Evolutionary conservation across 1,140 invertebrate genomes (phyloP).

Genomic region (Lepidurus apus): DNA sequence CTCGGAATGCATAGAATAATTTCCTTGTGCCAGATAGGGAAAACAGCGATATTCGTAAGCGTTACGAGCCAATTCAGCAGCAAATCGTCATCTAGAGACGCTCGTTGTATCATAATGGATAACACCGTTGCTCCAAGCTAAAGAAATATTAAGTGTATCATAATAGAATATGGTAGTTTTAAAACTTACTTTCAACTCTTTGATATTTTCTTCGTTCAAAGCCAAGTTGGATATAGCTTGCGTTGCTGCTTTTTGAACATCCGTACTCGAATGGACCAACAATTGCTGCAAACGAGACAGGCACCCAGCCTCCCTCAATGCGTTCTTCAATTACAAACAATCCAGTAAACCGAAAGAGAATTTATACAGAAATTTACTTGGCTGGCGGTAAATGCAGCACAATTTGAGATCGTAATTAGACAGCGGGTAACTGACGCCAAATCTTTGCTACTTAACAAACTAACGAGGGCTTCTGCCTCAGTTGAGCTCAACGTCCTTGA

Average conservation of each 20-base stretch:
- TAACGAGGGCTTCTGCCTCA: slow-evolving; percentile 52
- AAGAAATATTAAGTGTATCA: background rate
- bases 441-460: slow-evolving; percentile 50
- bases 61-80: slow-evolving; percentile 45
- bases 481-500: slow-evolving; percentile 46
- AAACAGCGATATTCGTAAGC: slow-evolving; percentile 50
- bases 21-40: slow-evolving; percentile 48
- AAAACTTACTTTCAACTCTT: slow-evolving; percentile 48
- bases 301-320: slow-evolving; percentile 52
- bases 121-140: slow-evolving; percentile 7
- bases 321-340: slow-evolving; percentile 45
- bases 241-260: slow-evolving; percentile 46
- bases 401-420: slow-evolving; percentile 52
- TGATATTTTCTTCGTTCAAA: slow-evolving; percentile 51
- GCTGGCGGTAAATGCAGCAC: slow-evolving; percentile 53
- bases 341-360: slow-evolving; percentile 17
- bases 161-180: background rate
- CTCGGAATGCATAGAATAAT: slow-evolving; percentile 46
- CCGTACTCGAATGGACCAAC: slow-evolving; percentile 44
- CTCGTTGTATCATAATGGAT: background rate
- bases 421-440: slow-evolving; percentile 49
- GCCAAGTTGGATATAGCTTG: slow-evolving; percentile 52
- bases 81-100: slow-evolving; percentile 37
- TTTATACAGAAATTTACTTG: slow-evolving; percentile 44
- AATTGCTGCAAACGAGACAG: slow-evolving; percentile 48